Percentiles rank a stretch among this genome's conserved stretches.
These are phyloP conservation scores for Linurgus olivaceus DNA, from an alignment of 2,797 vertebrate species.

Conservation along the genomic window DNA sequence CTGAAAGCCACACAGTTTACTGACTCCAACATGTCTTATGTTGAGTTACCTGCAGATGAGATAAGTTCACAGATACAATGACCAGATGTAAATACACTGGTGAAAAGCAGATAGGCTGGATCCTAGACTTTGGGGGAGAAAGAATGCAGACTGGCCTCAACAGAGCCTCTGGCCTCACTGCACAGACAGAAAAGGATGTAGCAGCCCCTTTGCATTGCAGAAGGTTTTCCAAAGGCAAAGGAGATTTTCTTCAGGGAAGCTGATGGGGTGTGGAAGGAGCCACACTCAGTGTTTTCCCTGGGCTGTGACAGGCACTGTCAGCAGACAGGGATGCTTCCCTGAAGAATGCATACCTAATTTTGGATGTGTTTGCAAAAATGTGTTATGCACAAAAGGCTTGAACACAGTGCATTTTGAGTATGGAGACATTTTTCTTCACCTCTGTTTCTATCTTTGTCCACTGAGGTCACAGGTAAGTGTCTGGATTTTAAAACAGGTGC, in stretches of 20 bases:
- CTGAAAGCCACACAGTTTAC: background rate
- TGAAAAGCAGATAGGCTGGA: background rate
- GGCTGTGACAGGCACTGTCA: background rate
- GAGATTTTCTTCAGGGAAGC: background rate
- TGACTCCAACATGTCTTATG: rapidly evolving
- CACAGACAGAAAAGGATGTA: background rate
- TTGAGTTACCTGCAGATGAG: background rate
- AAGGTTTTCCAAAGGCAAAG: background rate
- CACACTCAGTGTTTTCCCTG: background rate
- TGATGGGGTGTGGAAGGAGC: background rate
- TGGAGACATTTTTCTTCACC: background rate
- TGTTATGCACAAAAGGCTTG: background rate
- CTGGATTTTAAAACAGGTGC: background rate
- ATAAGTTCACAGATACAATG: background rate
- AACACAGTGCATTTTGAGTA: background rate
- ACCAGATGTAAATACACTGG: background rate
- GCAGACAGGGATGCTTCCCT: background rate
- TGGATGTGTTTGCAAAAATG: background rate
- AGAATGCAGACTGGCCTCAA: background rate
- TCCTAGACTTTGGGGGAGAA: background rate
- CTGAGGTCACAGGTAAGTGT: background rate
- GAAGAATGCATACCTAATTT: background rate
- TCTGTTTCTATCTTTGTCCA: background rate
- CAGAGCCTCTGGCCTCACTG: background rate
- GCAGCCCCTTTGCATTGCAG: background rate